Base-by-base conservation (phyloP, 2,888 invertebrate species). In the Lycocerus yunnanus region DNA sequence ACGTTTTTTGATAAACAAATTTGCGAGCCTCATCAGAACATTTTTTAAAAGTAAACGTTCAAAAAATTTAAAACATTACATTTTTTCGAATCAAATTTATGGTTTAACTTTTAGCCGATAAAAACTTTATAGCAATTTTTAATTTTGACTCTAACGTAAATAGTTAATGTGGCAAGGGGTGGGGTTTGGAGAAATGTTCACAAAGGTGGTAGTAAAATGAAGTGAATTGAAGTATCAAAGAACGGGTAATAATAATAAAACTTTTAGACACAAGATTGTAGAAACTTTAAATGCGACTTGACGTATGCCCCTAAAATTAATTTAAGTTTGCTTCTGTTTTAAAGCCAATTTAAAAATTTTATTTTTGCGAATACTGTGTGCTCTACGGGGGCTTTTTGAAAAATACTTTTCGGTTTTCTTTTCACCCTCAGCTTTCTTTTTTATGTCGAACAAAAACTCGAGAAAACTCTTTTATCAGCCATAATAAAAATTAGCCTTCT, bases 211-310 rank as follows among this genome's bases (percentile, higher is more conserved):
- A 72, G 72, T 75, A 75, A 72, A 75, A 72, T 72, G 70, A 75
- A 72, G 75, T 72, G 72, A 69, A 68, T 71, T 68, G 43, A 65
- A 74, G 71, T 68, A 75, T 75, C 69, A 69, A 74, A 69, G 69
- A 70, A 73, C 67, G 72, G 67, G 66, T 67, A 61, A 72, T 75
- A 75, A 75, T 72, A 75, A 75, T 75, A 75, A 75, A 75, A 75
- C 75, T 75, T 69, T 66, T 72, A 72, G 72, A 67, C 75, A 72
- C 68, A 63, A 74, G 74, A 69, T 68, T 65, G 68, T 69, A 69
- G 69, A 75, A 75, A 72, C 72, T 72, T 75, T 75, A 75, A 75
- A 75, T 75, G 75, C 59, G 69, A 72, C 71, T 66, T 70, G 71
- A 75, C 72, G 72, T 75, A 75, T 75, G 72, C 72, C 66, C 67